Conservation (phyloP, 2,797 vertebrate species). For the Malacoctenus gilli region DNA sequence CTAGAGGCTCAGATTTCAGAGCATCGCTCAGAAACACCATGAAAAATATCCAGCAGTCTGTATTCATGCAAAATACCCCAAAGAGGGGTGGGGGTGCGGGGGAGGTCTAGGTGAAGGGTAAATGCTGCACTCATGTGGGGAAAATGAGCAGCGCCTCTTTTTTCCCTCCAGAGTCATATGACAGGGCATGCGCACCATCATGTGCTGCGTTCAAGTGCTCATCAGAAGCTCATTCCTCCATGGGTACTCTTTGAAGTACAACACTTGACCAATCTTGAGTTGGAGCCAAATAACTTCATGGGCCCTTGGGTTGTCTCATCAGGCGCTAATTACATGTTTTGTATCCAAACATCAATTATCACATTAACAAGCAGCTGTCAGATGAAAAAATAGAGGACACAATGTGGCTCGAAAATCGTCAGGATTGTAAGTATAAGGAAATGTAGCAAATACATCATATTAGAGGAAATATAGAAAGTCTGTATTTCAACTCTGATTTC, state of each 20-base stretch:
- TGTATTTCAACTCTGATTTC: too few species aligned
- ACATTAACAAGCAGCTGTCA: too few species aligned
- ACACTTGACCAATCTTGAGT: not conserved
- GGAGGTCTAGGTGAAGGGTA: constrained; percentile 72
- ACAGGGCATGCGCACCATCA: constrained; percentile 52
- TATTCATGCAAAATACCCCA: constrained; percentile 50
- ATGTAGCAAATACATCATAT: too few species aligned
- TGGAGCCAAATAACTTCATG: not conserved
- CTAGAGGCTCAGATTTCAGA: constrained; percentile 67
- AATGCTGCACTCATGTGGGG: constrained; percentile 81
- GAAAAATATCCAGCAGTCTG: constrained; percentile 58
- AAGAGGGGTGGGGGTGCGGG: not conserved
- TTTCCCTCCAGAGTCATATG: constrained; percentile 57
- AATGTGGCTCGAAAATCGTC: too few species aligned
- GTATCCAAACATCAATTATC: too few species aligned
- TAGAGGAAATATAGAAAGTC: too few species aligned
- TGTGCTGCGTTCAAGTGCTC: constrained; percentile 48
- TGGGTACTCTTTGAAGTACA: too few species aligned
- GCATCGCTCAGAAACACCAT: constrained; percentile 54
- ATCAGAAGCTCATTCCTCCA: not conserved
- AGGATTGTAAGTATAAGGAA: too few species aligned
- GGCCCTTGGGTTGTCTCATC: too few species aligned
- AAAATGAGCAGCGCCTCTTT: constrained; percentile 65
- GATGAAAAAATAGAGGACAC: too few species aligned
- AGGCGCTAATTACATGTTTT: too few species aligned